A percentile compares a stretch with the other conserved stretches of the same genome.
Conservation (phyloP, 2,113 vertebrate genomes). For the Lycocorax pyrrhopterus region DNA sequence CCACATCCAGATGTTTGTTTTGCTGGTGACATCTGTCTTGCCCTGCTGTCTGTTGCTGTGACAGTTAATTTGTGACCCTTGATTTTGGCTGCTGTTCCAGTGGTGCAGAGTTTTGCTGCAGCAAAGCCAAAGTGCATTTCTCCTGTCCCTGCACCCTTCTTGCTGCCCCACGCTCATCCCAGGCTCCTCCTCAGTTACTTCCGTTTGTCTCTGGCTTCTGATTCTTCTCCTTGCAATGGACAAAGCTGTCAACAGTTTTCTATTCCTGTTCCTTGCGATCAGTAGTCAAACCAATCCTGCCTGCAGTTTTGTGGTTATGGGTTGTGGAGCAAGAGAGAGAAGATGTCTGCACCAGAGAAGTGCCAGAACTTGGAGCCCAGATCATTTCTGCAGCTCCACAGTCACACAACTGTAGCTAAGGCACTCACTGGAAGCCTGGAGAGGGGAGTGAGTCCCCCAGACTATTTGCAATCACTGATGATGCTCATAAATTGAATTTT, state of each 20-base stretch:
- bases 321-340: neutral
- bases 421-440: neutral
- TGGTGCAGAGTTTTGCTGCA: neutral
- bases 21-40: neutral
- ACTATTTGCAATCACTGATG: neutral
- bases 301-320: neutral
- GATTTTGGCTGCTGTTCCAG: neutral
- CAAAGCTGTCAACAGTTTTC: neutral
- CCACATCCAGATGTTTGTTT: neutral
- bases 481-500: neutral
- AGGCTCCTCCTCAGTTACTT: neutral
- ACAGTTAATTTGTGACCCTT: neutral
- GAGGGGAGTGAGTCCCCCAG: neutral
- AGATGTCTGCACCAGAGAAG: neutral
- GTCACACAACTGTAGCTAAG: neutral
- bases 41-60: neutral
- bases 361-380: neutral
- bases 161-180: accelerated
- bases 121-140: neutral
- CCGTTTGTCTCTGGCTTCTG: neutral
- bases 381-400: neutral
- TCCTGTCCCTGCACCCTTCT: neutral
- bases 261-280: neutral
- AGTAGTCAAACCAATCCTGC: neutral
- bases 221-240: neutral